Percentiles rank a stretch among this genome's conserved stretches.
These are phyloP conservation scores for Blastobasis lacticolella DNA, from an alignment of 2,888 invertebrate genomes.

Conservation along the genomic window DNA sequence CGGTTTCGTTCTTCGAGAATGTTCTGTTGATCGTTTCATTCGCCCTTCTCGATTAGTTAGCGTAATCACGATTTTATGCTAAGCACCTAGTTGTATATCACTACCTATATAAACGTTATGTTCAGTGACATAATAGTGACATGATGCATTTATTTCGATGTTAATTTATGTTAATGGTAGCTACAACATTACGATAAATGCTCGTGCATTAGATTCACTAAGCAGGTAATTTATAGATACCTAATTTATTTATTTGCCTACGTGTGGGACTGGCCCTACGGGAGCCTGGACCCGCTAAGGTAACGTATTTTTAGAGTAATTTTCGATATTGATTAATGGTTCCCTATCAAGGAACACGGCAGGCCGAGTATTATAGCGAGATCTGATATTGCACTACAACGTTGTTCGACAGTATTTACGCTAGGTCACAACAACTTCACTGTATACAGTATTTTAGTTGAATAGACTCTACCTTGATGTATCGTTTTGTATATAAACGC, in stretches of 20 bases:
- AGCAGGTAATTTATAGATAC: slow-evolving; percentile 57
- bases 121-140: slow-evolving; percentile 70
- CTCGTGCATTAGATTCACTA: slow-evolving; percentile 61
- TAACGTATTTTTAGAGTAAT: slow-evolving; percentile 53
- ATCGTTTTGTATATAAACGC: slow-evolving; percentile 54
- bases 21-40: slow-evolving; percentile 44
- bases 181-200: slow-evolving; percentile 64
- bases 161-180: slow-evolving; percentile 71
- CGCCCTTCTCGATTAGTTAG: slow-evolving; percentile 60
- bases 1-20: slow-evolving; percentile 50
- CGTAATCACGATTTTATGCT: slow-evolving; percentile 63
- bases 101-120: slow-evolving; percentile 60
- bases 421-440: slow-evolving; percentile 54
- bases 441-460: slow-evolving; percentile 64
- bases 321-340: slow-evolving; percentile 37
- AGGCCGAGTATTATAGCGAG: slow-evolving; percentile 46
- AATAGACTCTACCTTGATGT: slow-evolving; percentile 41
- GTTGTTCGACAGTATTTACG: slow-evolving; percentile 53
- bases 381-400: slow-evolving; percentile 55
- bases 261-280: slow-evolving; percentile 27
- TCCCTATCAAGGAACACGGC: slow-evolving; percentile 31
- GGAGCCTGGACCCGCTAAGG: slow-evolving; percentile 41
- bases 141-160: slow-evolving; percentile 73
- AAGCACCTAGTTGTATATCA: slow-evolving; percentile 54
- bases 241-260: slow-evolving; percentile 53